phyloP scores from a whole-genome alignment of 2,888 invertebrate genomes.

The Epirrhoe tristata region DNA sequence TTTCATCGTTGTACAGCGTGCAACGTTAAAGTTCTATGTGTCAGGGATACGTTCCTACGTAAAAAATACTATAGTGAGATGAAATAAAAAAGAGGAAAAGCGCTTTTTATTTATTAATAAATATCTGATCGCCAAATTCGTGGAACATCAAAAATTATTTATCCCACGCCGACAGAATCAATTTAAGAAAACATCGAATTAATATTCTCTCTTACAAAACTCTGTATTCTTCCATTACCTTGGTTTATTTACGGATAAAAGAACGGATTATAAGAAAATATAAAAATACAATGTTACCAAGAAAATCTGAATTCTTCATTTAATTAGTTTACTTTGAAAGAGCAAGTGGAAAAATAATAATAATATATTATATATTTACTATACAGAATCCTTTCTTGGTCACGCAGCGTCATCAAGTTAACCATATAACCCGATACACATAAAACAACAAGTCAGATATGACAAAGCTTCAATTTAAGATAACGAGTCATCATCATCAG shows the following conservation, averaged over 20 bases:
- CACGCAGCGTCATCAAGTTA: neutral
- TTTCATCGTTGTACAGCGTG: too few species aligned
- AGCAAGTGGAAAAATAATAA: neutral
- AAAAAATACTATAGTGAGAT: too few species aligned
- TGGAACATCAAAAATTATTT: neutral
- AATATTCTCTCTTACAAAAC: conserved; percentile 69
- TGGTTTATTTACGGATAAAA: conserved; percentile 54
- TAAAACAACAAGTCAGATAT: conserved; percentile 9
- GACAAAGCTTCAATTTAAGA: conserved; percentile 21
- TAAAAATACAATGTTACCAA: conserved; percentile 4
- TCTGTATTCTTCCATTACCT: conserved; percentile 62
- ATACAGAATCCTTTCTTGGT: neutral
- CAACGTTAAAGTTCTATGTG: too few species aligned
- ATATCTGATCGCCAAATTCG: neutral
- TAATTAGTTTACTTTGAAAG: conserved; percentile 8
- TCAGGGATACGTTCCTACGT: too few species aligned
- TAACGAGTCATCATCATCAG: conserved; percentile 27
- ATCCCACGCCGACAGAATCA: conserved; percentile 32
- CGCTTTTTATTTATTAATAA: too few species aligned
- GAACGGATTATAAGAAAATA: conserved; percentile 14
- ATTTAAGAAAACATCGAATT: conserved; percentile 73
- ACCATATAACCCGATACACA: neutral
- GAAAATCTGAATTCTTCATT: conserved; percentile 13
- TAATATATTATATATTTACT: too few species aligned
- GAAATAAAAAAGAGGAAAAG: neutral